These are phyloP conservation scores for Omphaloscelis lunosa DNA, from an alignment of 2,888 invertebrate genomes.

Conservation along the genomic window DNA sequence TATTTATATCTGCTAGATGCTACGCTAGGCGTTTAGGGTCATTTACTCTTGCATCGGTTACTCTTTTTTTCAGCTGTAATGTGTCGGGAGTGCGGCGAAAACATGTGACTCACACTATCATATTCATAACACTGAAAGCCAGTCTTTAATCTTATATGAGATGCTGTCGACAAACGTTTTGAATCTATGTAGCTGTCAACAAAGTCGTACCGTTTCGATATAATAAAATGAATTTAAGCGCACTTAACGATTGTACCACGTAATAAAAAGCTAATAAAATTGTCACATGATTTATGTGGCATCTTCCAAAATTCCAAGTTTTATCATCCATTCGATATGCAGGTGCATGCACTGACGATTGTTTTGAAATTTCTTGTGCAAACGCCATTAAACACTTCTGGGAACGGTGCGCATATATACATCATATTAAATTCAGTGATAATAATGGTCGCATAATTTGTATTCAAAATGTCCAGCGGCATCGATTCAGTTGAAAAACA, in stretches of 20 bases:
- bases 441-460: constrained; percentile 80
- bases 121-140: constrained; percentile 54
- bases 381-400: constrained; percentile 82
- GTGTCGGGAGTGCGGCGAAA: constrained; percentile 68
- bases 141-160: constrained; percentile 45
- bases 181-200: constrained; percentile 65
- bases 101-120: constrained; percentile 62
- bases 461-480: constrained; percentile 82
- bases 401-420: constrained; percentile 76
- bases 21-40: constrained; percentile 84
- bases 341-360: constrained; percentile 80
- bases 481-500: constrained; percentile 80
- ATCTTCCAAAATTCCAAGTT: constrained; percentile 73
- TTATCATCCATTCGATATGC: constrained; percentile 78
- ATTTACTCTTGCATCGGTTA: constrained; percentile 80
- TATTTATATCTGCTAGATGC: constrained; percentile 85
- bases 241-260: constrained; percentile 67
- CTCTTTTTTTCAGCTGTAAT: constrained; percentile 77
- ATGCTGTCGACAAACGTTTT: constrained; percentile 45
- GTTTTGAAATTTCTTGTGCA: constrained; percentile 85
- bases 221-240: constrained; percentile 69
- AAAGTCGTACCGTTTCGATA: constrained; percentile 60
- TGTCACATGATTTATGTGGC: constrained; percentile 72
- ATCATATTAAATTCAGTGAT: constrained; percentile 78
- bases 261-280: constrained; percentile 74